phyloP scores from a whole-genome alignment of 2,113 vertebrate species.

The Callipepla californica region DNA sequence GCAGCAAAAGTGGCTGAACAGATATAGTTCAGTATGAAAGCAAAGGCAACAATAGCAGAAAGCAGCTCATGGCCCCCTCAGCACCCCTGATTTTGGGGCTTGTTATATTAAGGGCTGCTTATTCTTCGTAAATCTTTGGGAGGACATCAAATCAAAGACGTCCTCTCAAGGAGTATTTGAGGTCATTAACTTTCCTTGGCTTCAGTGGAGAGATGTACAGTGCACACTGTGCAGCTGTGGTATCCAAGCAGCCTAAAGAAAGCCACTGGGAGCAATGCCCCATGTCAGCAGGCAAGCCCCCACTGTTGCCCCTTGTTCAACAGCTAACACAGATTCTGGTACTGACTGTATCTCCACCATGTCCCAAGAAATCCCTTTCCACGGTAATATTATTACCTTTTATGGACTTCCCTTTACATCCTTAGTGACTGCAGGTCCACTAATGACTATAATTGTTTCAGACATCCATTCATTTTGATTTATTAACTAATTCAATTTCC shows the following conservation, averaged over 20 bases:
- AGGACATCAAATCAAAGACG: not conserved
- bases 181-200: not conserved
- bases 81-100: not conserved
- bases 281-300: too few species aligned
- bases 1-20: fast-evolving
- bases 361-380: not conserved
- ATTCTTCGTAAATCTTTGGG: not conserved
- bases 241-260: not conserved
- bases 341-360: not conserved
- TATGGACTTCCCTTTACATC: slow-evolving; percentile 25
- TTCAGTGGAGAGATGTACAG: not conserved
- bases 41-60: fast-evolving
- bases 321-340: too few species aligned
- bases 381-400: not conserved
- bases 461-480: slow-evolving; percentile 68
- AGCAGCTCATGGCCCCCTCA: not conserved
- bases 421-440: not conserved
- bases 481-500: slow-evolving; percentile 64
- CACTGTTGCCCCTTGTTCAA: not conserved
- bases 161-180: not conserved
- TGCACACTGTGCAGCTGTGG: not conserved
- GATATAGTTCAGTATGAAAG: not conserved
- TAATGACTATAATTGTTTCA: slow-evolving; percentile 63
- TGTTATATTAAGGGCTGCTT: not conserved
- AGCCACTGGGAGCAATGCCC: not conserved